These are phyloP conservation scores for Heliocidaris erythrogramma DNA, from an alignment of 35 echinoderm and acorn worm species.

Conservation along the genomic window DNA sequence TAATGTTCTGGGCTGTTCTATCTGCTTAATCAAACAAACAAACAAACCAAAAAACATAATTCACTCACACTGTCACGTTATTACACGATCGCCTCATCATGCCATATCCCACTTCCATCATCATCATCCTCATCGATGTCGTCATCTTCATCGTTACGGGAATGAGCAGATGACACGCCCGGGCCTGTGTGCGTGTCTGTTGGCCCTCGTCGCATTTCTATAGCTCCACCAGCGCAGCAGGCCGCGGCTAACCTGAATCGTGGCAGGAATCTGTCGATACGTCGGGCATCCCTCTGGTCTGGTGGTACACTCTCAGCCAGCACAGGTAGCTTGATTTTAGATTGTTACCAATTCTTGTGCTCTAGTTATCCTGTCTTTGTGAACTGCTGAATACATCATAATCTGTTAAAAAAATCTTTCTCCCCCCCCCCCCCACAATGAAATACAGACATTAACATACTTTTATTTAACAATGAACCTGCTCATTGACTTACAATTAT, in stretches of 20 bases:
- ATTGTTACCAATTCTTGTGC: not conserved
- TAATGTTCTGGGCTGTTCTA: slow-evolving; percentile 28
- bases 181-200: slow-evolving; percentile 87
- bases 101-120: not conserved
- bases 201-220: slow-evolving; percentile 90
- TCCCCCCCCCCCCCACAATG: too few relatives aligned
- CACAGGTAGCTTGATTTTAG: slow-evolving; percentile 54
- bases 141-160: slow-evolving; percentile 9
- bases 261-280: slow-evolving; percentile 90
- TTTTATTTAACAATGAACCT: too few relatives aligned
- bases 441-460: too few relatives aligned
- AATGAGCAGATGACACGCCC: slow-evolving; percentile 77
- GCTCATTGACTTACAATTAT: too few relatives aligned
- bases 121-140: slow-evolving; percentile 33
- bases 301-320: slow-evolving; percentile 84
- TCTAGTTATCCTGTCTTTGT: not conserved
- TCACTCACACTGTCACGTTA: slow-evolving; percentile 35
- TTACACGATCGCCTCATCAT: slow-evolving; percentile 33
- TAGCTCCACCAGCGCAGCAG: slow-evolving; percentile 80
- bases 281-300: slow-evolving; percentile 99
- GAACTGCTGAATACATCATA: not conserved
- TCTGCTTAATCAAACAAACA: slow-evolving; percentile 25
- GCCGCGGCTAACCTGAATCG: slow-evolving; percentile 80
- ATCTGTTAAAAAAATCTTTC: too few relatives aligned
- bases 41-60: slow-evolving; percentile 20